Evolutionary conservation across 1,140 invertebrate species (phyloP).

Genomic region (Drosophila funebris): DNA sequence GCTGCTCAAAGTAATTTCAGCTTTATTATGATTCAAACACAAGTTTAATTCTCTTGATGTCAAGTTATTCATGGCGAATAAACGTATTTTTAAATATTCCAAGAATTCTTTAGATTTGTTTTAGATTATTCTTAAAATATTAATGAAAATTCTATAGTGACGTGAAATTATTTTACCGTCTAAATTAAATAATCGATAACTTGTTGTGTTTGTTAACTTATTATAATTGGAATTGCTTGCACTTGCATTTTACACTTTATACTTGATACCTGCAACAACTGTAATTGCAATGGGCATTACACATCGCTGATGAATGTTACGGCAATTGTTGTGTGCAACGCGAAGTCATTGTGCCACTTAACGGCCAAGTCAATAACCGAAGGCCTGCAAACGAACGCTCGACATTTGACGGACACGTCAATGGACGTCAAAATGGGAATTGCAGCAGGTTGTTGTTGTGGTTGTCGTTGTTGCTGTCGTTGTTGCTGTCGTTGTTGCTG

Average conservation of each 20-base stretch:
- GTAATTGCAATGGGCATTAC: constrained; percentile 20
- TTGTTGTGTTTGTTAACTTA: background rate
- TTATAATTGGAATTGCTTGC: background rate
- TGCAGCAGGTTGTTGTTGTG: background rate
- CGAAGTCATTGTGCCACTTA: constrained; percentile 72
- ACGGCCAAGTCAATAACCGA: constrained; percentile 69
- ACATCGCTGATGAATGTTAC: constrained; percentile 21
- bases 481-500: background rate
- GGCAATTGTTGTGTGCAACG: constrained; percentile 55
- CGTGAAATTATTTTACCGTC: background rate
- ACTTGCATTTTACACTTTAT: background rate
- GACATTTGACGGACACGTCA: constrained; percentile 62
- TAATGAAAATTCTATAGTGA: too few relatives aligned
- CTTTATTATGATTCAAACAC: too few relatives aligned
- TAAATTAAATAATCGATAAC: background rate
- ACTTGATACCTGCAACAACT: background rate
- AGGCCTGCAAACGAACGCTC: background rate
- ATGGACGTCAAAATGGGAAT: constrained; percentile 40
- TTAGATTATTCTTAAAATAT: too few relatives aligned
- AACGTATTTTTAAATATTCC: too few relatives aligned
- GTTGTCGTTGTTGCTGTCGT: constrained; percentile 2
- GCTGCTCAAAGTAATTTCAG: too few relatives aligned
- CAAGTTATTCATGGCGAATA: too few relatives aligned
- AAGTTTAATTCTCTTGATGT: too few relatives aligned
- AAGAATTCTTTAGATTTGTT: background rate